Evolutionary conservation across 2,797 vertebrate genomes (phyloP), one percentile per base, ranked within the genome.

Genomic region (Typhlichthys eigenmanni): DNA sequence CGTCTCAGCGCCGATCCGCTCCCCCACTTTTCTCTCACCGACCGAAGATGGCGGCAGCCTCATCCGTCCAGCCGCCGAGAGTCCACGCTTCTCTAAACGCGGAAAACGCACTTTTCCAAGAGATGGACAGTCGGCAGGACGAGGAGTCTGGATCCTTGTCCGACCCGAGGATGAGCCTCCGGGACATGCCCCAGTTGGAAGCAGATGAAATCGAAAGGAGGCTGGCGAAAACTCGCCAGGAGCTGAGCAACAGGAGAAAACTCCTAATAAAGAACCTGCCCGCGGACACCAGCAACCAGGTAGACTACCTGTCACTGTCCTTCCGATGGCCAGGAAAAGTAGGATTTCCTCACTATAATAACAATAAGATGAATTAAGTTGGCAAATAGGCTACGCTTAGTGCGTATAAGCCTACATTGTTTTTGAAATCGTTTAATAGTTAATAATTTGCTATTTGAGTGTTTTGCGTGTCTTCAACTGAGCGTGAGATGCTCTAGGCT

Each of bases 171-270:
- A 71, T 85, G 34, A 82, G 87, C 65, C 85, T 92, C 68, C 89
- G 91, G 60, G 85, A 91, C 59, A 79, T 93, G 82, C 79, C 91
- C 47, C 87, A 90, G 50, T 83, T 94, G 84, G 91, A 93, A 43
- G 89, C 91, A 64, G 92, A 92, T 69, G 96, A 97, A 88, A 89
- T 95, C 57, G 89, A 92, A 63, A 87, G 68, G 86, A 90, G 96
- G 60, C 84, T 98, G 81, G 93, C 92, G 82, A 92, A 87, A 91
- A 97, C 95, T 82, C 93, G 91, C 32, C 86, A 92, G 62, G 95
- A 97, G 87, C 93, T 98, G 88, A 94, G 93, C 91, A 98, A 98
- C 93, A 94, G 96, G 89, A 94, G 96, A 87, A 98, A 98, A 80
- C 95, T 98, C 72, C 91, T 98, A 70, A 93, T 98, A 47, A 93